phyloP scores from a whole-genome alignment of 2,888 invertebrate species.

The Sipha maydis region DNA sequence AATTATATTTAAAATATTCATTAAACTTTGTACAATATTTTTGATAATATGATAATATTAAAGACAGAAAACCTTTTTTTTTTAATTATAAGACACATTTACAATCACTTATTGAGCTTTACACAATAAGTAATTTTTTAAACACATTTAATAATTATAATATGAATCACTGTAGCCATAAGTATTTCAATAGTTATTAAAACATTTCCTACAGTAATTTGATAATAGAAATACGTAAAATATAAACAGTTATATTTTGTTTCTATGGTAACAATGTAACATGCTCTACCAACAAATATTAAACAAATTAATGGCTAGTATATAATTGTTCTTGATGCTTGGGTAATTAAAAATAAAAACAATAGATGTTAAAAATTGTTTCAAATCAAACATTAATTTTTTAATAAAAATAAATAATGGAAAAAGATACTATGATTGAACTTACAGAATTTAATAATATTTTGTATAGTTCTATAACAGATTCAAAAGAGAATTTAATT shows the following conservation, averaged over 20 bases:
- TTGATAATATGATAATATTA: too few relatives aligned
- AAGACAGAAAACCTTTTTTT: too few relatives aligned
- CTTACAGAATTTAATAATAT: conserved; percentile 26
- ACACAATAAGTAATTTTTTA: too few relatives aligned
- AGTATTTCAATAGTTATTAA: too few relatives aligned
- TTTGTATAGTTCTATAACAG: background rate
- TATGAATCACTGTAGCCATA: too few relatives aligned
- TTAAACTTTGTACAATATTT: too few relatives aligned
- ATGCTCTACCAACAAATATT: conserved; percentile 23
- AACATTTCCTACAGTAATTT: too few relatives aligned
- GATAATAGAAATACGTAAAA: background rate
- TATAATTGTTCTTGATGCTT: background rate
- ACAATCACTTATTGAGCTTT: too few relatives aligned
- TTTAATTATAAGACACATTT: too few relatives aligned
- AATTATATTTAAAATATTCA: too few relatives aligned
- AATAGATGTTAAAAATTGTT: background rate
- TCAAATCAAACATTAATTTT: background rate
- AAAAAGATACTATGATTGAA: conserved; percentile 38
- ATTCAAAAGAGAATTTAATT: conserved; percentile 48
- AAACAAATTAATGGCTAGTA: background rate
- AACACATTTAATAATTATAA: too few relatives aligned
- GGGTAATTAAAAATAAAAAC: background rate
- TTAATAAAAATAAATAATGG: conserved; percentile 25
- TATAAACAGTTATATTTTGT: background rate
- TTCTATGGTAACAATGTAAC: conserved; percentile 32